phyloP scores from a whole-genome alignment of 2,888 invertebrate species.

The Dasypogon diadema region DNA sequence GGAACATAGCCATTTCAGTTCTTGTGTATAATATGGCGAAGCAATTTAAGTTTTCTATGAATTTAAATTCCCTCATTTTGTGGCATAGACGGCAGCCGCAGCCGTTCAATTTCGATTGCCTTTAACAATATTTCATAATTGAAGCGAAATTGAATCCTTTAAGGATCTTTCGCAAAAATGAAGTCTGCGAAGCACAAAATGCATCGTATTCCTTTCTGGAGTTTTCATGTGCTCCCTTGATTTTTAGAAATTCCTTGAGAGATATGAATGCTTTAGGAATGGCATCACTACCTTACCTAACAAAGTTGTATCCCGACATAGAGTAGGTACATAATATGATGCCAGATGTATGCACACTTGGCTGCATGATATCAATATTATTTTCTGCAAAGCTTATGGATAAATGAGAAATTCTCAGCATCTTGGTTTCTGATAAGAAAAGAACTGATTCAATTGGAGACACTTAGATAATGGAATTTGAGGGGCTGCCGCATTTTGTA shows the following conservation, averaged over 20 bases:
- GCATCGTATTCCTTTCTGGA: neutral
- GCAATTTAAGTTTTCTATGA: slow-evolving; percentile 56
- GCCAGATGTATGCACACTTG: no score
- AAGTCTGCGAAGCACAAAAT: neutral
- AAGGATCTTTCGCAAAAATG: slow-evolving; percentile 19
- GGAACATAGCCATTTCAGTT: neutral
- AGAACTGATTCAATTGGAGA: no score
- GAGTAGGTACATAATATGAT: no score
- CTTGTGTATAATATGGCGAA: slow-evolving; percentile 36
- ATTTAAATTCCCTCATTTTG: slow-evolving; percentile 54
- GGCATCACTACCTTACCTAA: no score
- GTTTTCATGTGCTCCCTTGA: neutral
- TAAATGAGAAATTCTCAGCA: no score
- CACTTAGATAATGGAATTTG: no score
- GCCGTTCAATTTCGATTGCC: slow-evolving; percentile 51
- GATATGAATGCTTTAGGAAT: no score
- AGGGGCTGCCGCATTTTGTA: no score
- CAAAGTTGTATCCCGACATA: no score
- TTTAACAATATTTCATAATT: slow-evolving; percentile 54
- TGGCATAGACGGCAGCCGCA: slow-evolving; percentile 22
- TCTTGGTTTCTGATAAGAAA: no score
- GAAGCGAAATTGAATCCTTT: slow-evolving; percentile 51
- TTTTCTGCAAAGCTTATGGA: no score
- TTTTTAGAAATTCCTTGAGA: neutral
- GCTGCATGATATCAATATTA: no score